Conservation (phyloP, 2,888 invertebrate species). For the Drosophila macrospina region DNA sequence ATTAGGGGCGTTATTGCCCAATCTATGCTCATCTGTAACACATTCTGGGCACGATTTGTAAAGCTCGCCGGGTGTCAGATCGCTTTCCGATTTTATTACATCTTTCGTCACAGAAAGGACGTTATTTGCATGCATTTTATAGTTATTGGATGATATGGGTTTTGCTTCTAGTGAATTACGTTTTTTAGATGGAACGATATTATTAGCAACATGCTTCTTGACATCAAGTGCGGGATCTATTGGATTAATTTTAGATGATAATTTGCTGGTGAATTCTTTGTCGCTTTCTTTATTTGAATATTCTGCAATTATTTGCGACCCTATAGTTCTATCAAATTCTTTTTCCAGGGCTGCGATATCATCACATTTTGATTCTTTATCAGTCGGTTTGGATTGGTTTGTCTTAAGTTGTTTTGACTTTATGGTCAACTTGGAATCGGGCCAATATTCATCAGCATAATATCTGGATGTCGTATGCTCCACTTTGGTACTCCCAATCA, state of each 20-base stretch:
- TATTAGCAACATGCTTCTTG: neutral
- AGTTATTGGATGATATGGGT: neutral
- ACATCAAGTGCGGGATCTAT: neutral
- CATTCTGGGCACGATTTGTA: conserved; percentile 14
- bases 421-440: neutral
- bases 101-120: neutral
- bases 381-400: neutral
- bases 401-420: neutral
- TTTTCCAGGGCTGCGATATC: neutral
- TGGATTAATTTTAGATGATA: neutral
- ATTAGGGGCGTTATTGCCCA: neutral
- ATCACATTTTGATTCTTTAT: neutral
- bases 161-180: conserved; percentile 7
- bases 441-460: neutral
- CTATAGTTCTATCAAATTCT: neutral
- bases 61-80: conserved; percentile 18
- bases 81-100: neutral
- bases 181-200: neutral
- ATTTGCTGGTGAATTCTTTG: neutral
- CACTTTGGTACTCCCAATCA: neutral
- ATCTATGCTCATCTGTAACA: neutral
- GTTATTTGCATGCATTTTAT: no score
- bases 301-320: neutral
- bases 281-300: neutral
- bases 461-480: neutral